phyloP scores from a whole-genome alignment of 2,888 invertebrate genomes.

The Lycocerus yunnanus region DNA sequence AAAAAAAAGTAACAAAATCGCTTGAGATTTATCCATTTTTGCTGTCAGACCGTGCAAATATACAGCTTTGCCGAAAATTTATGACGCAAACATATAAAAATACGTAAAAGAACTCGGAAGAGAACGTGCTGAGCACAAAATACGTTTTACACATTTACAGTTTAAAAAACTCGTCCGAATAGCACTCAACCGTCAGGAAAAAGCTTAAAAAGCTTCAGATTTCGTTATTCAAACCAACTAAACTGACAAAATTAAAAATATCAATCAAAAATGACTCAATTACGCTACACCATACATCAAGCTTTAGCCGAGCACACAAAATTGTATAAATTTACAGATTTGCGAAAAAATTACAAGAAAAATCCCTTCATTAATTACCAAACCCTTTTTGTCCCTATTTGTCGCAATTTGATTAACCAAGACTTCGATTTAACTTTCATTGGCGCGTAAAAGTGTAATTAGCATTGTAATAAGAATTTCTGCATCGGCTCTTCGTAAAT shows the following conservation, averaged over 20 bases:
- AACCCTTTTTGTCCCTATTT: neutral
- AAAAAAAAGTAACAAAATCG: slow-evolving; percentile 19
- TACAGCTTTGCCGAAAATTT: slow-evolving; percentile 5
- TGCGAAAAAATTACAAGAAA: neutral
- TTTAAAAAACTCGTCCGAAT: neutral
- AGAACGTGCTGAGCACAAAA: slow-evolving; percentile 2
- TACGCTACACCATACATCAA: neutral
- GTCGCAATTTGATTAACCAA: no score
- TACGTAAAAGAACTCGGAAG: neutral
- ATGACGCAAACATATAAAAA: slow-evolving; percentile 2
- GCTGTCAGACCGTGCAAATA: slow-evolving; percentile 20
- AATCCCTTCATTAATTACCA: neutral
- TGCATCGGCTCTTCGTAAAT: no score
- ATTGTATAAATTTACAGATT: neutral
- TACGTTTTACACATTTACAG: neutral
- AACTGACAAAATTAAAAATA: neutral
- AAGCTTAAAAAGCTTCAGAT: neutral
- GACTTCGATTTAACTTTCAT: no score
- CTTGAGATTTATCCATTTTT: slow-evolving; percentile 17
- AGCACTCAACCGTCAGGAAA: neutral
- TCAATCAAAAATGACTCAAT: neutral
- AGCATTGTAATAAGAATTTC: no score
- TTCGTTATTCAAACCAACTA: neutral
- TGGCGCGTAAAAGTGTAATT: no score
- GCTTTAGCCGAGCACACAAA: neutral